Percentiles rank a stretch among this genome's conserved stretches.
Conservation (phyloP, 1,140 invertebrate species). For the Portunus trituberculatus region DNA sequence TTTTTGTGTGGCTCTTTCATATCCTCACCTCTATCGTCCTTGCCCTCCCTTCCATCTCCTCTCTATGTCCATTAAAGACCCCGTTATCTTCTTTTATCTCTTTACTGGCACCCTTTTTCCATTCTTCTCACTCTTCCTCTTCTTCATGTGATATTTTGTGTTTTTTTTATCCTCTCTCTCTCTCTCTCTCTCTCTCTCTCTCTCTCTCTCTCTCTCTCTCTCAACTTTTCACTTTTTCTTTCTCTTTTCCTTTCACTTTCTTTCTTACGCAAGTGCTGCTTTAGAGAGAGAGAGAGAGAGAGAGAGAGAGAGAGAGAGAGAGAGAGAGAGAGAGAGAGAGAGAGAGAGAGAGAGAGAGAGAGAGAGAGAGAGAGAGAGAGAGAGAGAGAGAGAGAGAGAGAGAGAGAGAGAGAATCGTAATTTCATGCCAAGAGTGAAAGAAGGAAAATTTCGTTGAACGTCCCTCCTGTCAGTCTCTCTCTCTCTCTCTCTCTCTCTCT, state of each 20-base stretch:
- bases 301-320: too few species aligned
- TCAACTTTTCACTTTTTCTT: neutral
- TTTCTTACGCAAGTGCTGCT: too few species aligned
- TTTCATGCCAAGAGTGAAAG: too few species aligned
- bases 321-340: too few species aligned
- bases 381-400: too few species aligned
- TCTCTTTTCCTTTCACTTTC: too few species aligned
- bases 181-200: neutral
- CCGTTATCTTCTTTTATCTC: neutral
- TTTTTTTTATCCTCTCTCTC: neutral
- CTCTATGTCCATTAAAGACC: neutral
- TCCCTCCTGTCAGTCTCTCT: neutral
- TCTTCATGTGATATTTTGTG: neutral
- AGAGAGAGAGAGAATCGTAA: too few species aligned
- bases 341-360: too few species aligned
- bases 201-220: neutral
- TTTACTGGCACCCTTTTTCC: neutral
- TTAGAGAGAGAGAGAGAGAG: too few species aligned
- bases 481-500: neutral
- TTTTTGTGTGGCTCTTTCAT: too few species aligned
- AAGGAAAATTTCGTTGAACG: too few species aligned
- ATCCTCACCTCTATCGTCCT: neutral
- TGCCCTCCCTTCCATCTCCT: neutral
- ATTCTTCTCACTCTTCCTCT: neutral
- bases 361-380: too few species aligned